Evolutionary conservation across 2,797 vertebrate species (phyloP).

Genomic region (Lepidocolaptes lacrymiger): DNA sequence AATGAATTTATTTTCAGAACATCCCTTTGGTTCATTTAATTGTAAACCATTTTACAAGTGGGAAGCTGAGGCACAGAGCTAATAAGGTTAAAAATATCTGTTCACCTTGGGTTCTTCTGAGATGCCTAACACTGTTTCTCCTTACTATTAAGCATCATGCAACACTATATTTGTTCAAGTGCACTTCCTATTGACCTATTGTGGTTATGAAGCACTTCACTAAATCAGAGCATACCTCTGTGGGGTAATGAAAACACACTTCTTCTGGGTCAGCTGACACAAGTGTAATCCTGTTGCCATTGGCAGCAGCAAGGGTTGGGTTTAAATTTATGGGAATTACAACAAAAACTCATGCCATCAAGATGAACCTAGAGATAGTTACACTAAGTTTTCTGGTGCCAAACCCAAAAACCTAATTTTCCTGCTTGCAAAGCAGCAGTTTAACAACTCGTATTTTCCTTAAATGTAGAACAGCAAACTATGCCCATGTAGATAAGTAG

Average conservation of each 20-base stretch:
- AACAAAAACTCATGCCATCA: slow-evolving; percentile 28
- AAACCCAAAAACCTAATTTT: slow-evolving; percentile 13
- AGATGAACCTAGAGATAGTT: not conserved
- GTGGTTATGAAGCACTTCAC: slow-evolving; percentile 44
- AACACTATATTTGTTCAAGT: slow-evolving; percentile 34
- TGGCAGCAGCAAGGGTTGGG: not conserved
- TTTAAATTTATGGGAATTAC: slow-evolving; percentile 33
- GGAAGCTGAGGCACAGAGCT: slow-evolving; percentile 68
- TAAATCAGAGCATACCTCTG: slow-evolving; percentile 60
- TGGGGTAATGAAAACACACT: slow-evolving; percentile 36
- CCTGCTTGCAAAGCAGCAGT: not conserved
- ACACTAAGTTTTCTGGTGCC: slow-evolving; percentile 1
- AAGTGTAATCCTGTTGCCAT: slow-evolving; percentile 13
- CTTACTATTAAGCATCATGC: slow-evolving; percentile 14
- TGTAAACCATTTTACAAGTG: slow-evolving; percentile 59
- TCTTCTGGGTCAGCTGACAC: slow-evolving; percentile 39
- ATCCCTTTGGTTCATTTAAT: slow-evolving; percentile 58
- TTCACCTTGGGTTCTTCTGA: slow-evolving; percentile 40
- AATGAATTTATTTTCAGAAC: slow-evolving; percentile 68
- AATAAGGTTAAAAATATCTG: slow-evolving; percentile 69
- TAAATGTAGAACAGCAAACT: not conserved
- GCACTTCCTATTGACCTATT: slow-evolving; percentile 58
- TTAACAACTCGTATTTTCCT: not conserved
- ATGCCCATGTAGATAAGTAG: not conserved
- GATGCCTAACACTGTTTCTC: slow-evolving; percentile 13